Conservation (phyloP, 2,797 vertebrate species). For the Paedocypris micromegethes region DNA sequence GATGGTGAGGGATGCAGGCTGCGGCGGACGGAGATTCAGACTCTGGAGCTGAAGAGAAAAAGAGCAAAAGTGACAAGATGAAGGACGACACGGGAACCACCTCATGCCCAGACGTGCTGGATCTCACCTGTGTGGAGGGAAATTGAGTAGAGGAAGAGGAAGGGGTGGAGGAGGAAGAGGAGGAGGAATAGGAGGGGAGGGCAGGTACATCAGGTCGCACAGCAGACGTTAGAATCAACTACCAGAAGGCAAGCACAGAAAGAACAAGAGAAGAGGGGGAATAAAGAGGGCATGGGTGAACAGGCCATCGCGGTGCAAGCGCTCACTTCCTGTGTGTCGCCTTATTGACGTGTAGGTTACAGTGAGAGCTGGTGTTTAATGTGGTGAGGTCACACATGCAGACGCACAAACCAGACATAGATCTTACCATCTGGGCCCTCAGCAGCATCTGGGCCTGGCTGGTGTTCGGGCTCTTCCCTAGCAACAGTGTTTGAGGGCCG, state of each 20-base stretch:
- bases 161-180: slow-evolving; percentile 55
- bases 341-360: slow-evolving; percentile 23
- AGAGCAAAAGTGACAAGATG: not conserved
- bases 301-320: slow-evolving; percentile 24
- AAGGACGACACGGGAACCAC: slow-evolving; percentile 6
- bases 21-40: slow-evolving; percentile 84
- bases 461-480: slow-evolving; percentile 85
- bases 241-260: slow-evolving; percentile 42
- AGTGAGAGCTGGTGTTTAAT: slow-evolving; percentile 33
- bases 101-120: slow-evolving; percentile 21
- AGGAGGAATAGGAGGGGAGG: slow-evolving; percentile 48
- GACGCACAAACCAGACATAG: too few relatives aligned
- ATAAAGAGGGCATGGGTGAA: slow-evolving; percentile 21
- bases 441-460: slow-evolving; percentile 95
- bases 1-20: slow-evolving; percentile 79
- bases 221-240: slow-evolving; percentile 74
- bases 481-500: slow-evolving; percentile 88
- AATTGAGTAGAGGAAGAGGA: slow-evolving; percentile 71
- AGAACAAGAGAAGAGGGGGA: slow-evolving; percentile 24
- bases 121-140: slow-evolving; percentile 89
- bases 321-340: slow-evolving; percentile 32
- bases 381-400: slow-evolving; percentile 26
- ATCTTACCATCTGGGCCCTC: slow-evolving; percentile 89
- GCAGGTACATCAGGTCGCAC: slow-evolving; percentile 61
- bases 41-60: slow-evolving; percentile 78